Evolutionary conservation across 2,888 invertebrate genomes (phyloP), one percentile per base, ranked within the genome.

Genomic region (Cremastobaeus sp.): DNA sequence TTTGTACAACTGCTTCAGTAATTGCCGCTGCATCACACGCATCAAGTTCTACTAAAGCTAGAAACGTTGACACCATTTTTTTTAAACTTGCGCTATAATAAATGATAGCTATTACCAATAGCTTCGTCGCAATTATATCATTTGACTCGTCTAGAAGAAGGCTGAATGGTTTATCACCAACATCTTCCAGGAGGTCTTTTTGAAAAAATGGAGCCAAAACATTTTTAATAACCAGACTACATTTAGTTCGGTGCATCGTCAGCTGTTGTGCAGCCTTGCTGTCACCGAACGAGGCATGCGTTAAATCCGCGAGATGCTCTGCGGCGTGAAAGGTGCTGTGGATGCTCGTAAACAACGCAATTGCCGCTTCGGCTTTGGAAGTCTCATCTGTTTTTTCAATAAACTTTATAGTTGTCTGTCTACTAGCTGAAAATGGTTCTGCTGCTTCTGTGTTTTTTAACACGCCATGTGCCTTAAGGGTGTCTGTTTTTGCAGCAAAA

Each of bases 81-180:
- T 20, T 18, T 20, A 21, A 12, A 18, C 14, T 9, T 8, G 20
- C 9, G 14, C 62, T 62, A 37, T 50, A 39, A 17, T 62, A 62
- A 21, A 76, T 59, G 9, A 81, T 77, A n/a, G 66, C 66, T n/a
- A 71, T 65, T 5, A 76, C 78, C 28, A 81, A 52, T 21, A 77
- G 55, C 71, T 80, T 80, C 3, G 68, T 47, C 6, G 72, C 68
- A 1, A 76, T 60, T 9, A 81, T 73, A 64, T 82, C 81, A 12
- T 78, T 81, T 0, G 80, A 81, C 43, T 82, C 81, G 41, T 81
- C 81, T n/a, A 81, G 50, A 11, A 81, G 35, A 12, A 81, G 18
- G 41, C 79, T 79, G 39, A 50, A 82, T 12, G 74, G 76, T 8
- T 52, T 15, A 45, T 78, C 70, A n/a, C 74, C 75, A 20, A 81